These are phyloP conservation scores for Protosalanx chinensis DNA, from an alignment of 2,797 vertebrate genomes.

Conservation along the genomic window DNA sequence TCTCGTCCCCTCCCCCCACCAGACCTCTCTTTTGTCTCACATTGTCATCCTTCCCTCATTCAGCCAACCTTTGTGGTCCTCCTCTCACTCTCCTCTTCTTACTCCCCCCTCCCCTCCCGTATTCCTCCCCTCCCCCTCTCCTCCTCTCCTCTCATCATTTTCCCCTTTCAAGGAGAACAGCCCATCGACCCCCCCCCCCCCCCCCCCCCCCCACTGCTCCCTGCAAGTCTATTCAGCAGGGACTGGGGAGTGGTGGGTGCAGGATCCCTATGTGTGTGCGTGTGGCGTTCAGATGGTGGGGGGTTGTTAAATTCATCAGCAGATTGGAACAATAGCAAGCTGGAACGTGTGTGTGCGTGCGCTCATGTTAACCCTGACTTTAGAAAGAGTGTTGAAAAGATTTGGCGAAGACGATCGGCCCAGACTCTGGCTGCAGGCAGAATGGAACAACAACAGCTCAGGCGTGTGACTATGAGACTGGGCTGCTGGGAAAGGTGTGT, in stretches of 20 bases:
- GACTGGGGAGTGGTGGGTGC: conserved; percentile 12
- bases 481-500: too few relatives aligned
- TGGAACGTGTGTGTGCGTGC: not conserved
- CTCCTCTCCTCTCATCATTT: conserved; percentile 15
- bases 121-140: conserved; percentile 4
- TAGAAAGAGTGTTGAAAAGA: too few relatives aligned
- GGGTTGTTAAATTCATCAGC: not conserved
- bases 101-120: not conserved
- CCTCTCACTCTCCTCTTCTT: not conserved
- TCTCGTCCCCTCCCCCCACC: conserved; percentile 25
- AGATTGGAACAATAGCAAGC: not conserved
- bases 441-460: too few relatives aligned
- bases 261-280: conserved; percentile 2
- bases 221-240: conserved; percentile 54
- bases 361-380: too few relatives aligned
- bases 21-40: conserved; percentile 60
- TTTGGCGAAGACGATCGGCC: too few relatives aligned
- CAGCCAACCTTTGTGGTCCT: conserved; percentile 42
- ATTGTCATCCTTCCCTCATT: conserved; percentile 49
- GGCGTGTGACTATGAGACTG: too few relatives aligned
- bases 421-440: too few relatives aligned
- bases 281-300: not conserved
- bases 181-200: conserved; percentile 44
- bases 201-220: conserved; percentile 29
- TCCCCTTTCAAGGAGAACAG: conserved; percentile 43